Evolutionary conservation across 2,888 invertebrate species (phyloP), one percentile per base, ranked within the genome.

Genomic region (Heliconius ethilla): DNA sequence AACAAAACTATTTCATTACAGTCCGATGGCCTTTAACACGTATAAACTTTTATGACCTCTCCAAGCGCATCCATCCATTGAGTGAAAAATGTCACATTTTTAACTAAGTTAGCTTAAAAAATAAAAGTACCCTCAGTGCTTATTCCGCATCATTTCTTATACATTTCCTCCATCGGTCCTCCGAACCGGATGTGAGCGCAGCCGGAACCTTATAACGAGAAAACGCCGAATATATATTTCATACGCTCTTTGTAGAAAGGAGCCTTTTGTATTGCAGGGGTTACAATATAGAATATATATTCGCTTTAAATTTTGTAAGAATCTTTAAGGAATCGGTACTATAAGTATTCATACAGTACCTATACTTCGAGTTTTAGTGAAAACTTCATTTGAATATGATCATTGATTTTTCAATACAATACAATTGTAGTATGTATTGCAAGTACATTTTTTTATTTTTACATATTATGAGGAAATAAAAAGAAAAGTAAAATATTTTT

Each of bases 151-250:
- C 84, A 87, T 90, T 89, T 88, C 88, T 88, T 87, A 87, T 84
- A 88, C 87, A 88, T 89, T 89, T 92, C 91, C 91, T 90, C 83
- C 83, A 86, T 88, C 87, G 89, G 89, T 89, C 89, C 90, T 90
- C 84, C 87, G 87, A 87, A 85, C 88, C 92, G 92, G 92, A 92
- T 87, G 83, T 85, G 84, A 85, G 82, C 82, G 84, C 83, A 83
- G 82, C 87, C 90, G 92, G 91, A 91, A 88, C 85, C 86, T 87
- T 86, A 86, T 93, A 92, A 93, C 91, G 91, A 93, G 90, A 88
- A 89, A 87, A 86, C 85, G 77, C 76, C 78, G 77, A 82, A 79
- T 80, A 80, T 78, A 80, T 78, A 79, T 79, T 77, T 73, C 62
- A 70, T 74, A 74, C 45, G 59, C 51, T 76, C 75, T 79, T 75